Conservation (phyloP, 1,140 invertebrate genomes). For the Drosophila auraria region DNA sequence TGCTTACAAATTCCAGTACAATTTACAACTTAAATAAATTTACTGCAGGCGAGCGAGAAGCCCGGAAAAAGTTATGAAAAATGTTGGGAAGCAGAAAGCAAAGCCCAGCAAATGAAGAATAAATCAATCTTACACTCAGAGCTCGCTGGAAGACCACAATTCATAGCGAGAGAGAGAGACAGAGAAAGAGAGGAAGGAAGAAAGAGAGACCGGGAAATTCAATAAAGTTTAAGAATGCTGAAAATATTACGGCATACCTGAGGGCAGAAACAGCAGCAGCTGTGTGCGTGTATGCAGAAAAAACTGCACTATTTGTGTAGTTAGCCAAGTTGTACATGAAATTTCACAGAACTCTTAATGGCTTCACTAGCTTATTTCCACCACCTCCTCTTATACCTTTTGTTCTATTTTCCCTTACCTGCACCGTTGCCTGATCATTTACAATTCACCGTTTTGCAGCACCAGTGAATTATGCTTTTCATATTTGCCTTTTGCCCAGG, state of each 20-base stretch:
- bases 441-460: conserved; percentile 73
- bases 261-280: conserved; percentile 3
- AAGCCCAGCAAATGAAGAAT: conserved; percentile 63
- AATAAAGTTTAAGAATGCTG: conserved; percentile 62
- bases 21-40: conserved; percentile 77
- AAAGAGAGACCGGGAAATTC: conserved; percentile 40
- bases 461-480: conserved; percentile 71
- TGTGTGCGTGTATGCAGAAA: conserved; percentile 37
- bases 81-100: conserved; percentile 55
- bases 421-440: conserved; percentile 62
- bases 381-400: conserved; percentile 3
- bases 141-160: conserved; percentile 15
- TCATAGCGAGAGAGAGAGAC: neutral
- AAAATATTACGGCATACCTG: conserved; percentile 44
- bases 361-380: conserved; percentile 36
- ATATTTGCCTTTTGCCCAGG: conserved; percentile 52
- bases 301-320: conserved; percentile 39
- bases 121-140: conserved; percentile 78
- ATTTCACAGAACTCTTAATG: conserved; percentile 60
- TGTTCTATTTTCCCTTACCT: conserved; percentile 11
- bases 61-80: conserved; percentile 76
- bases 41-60: conserved; percentile 51
- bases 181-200: neutral
- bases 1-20: conserved; percentile 77
- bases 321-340: conserved; percentile 40